Conservation (phyloP, 2,888 invertebrate species). For the Zygothrica quintamaculata region DNA sequence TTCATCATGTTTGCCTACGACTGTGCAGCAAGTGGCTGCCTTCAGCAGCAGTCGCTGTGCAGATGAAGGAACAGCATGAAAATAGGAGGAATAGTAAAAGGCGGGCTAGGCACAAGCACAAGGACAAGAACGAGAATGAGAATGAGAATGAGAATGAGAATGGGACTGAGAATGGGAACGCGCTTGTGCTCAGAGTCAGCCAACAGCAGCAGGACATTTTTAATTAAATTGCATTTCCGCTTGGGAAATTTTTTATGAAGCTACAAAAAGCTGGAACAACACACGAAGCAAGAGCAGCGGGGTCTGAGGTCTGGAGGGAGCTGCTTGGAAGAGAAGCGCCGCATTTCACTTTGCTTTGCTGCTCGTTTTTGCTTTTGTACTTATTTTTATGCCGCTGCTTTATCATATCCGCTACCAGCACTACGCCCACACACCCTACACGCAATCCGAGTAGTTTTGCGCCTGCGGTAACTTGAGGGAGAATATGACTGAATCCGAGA, state of each 20-base stretch:
- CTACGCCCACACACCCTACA: conserved; percentile 31
- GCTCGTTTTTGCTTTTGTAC: conserved; percentile 64
- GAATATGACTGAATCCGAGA: conserved; percentile 11
- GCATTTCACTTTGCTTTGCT: conserved; percentile 61
- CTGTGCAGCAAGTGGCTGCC: conserved; percentile 63
- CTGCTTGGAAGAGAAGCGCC: conserved; percentile 31
- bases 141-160: background rate
- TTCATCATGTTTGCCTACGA: conserved; percentile 80
- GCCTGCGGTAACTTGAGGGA: conserved; percentile 70
- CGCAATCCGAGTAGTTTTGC: conserved; percentile 78
- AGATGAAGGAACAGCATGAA: conserved; percentile 11
- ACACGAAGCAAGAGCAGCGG: conserved; percentile 10
- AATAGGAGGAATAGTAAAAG: conserved; percentile 9
- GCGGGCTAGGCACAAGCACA: conserved; percentile 7
- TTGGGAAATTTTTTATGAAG: conserved; percentile 81
- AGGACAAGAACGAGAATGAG: conserved; percentile 10
- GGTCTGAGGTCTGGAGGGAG: background rate
- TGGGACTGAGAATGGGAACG: conserved; percentile 9
- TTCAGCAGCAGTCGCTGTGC: conserved; percentile 20
- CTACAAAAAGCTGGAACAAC: conserved; percentile 60
- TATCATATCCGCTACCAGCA: conserved; percentile 59
- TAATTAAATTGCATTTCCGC: conserved; percentile 83
- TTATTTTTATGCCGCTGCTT: conserved; percentile 76
- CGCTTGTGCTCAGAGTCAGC: conserved; percentile 33
- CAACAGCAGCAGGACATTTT: conserved; percentile 81